A percentile compares a stretch with the other conserved stretches of the same genome.
Conservation (phyloP, 2,113 vertebrate genomes). For the Gasterosteus nipponicus region DNA sequence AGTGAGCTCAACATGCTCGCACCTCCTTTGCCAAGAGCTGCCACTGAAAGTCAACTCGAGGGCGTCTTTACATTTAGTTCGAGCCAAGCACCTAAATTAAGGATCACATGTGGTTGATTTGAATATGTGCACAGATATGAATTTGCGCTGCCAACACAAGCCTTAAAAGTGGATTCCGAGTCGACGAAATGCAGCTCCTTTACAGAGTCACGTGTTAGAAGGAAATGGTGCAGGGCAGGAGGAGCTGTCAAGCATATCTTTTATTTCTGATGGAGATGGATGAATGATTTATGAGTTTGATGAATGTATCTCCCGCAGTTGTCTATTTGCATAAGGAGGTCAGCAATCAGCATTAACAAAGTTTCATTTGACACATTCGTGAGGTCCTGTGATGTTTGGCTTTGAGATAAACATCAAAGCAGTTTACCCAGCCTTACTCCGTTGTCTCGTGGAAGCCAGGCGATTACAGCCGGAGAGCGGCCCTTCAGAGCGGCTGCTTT, state of each 20-base stretch:
- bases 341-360: slow-evolving; percentile 46
- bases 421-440: neutral
- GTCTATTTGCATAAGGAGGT: slow-evolving; percentile 49
- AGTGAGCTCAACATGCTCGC: neutral
- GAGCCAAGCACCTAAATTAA: neutral
- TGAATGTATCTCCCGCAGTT: slow-evolving; percentile 46
- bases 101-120: neutral
- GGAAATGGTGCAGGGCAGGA: slow-evolving; percentile 13
- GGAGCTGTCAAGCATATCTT: slow-evolving; percentile 28
- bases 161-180: neutral
- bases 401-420: slow-evolving; percentile 43
- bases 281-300: slow-evolving; percentile 69
- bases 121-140: neutral
- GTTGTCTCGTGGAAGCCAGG: slow-evolving; percentile 18
- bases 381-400: slow-evolving; percentile 36
- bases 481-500: neutral
- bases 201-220: slow-evolving; percentile 25
- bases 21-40: slow-evolving; percentile 2
- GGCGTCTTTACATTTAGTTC: neutral
- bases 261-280: slow-evolving; percentile 53
- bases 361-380: slow-evolving; percentile 40
- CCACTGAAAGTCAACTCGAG: neutral
- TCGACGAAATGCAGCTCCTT: neutral
- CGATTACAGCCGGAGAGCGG: slow-evolving; percentile 15
- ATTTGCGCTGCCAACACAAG: neutral